Evolutionary conservation across 2,797 vertebrate genomes (phyloP).

Genomic region (Acestrorhynchus altus): DNA sequence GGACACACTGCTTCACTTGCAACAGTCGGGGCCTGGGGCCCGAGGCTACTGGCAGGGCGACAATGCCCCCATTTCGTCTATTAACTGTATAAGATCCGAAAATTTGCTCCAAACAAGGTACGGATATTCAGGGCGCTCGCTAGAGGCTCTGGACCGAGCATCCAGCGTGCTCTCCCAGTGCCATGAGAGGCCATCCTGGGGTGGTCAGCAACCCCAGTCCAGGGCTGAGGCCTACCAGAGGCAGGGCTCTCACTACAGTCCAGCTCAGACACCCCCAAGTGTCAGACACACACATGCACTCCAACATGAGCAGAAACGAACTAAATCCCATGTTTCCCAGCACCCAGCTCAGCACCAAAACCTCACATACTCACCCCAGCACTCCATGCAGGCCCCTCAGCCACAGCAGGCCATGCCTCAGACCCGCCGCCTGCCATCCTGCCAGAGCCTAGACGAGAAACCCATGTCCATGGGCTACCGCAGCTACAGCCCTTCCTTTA

Average conservation of each 20-base stretch:
- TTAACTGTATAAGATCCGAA: slow-evolving; percentile 84
- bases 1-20: slow-evolving; percentile 87
- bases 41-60: slow-evolving; percentile 67
- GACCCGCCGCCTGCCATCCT: slow-evolving; percentile 72
- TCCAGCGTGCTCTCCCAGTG: slow-evolving; percentile 75
- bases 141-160: slow-evolving; percentile 85
- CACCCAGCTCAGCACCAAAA: slow-evolving; percentile 45
- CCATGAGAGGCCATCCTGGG: slow-evolving; percentile 76
- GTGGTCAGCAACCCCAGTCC: slow-evolving; percentile 69
- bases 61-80: slow-evolving; percentile 34
- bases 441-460: slow-evolving; percentile 85
- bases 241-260: slow-evolving; percentile 64
- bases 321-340: slow-evolving; percentile 30
- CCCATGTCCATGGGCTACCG: slow-evolving; percentile 87
- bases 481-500: slow-evolving; percentile 96
- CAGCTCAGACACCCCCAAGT: slow-evolving; percentile 67
- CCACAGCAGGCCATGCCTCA: slow-evolving; percentile 66
- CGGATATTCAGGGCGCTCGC: slow-evolving; percentile 80
- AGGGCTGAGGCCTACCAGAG: slow-evolving; percentile 71
- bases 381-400: slow-evolving; percentile 29
- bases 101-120: slow-evolving; percentile 81
- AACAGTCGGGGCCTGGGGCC: slow-evolving; percentile 78
- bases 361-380: slow-evolving; percentile 29
- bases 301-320: slow-evolving; percentile 56
- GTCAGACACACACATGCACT: slow-evolving; percentile 55